phyloP scores from a whole-genome alignment of 2,888 invertebrate species.

The Drosophila ezoana region DNA sequence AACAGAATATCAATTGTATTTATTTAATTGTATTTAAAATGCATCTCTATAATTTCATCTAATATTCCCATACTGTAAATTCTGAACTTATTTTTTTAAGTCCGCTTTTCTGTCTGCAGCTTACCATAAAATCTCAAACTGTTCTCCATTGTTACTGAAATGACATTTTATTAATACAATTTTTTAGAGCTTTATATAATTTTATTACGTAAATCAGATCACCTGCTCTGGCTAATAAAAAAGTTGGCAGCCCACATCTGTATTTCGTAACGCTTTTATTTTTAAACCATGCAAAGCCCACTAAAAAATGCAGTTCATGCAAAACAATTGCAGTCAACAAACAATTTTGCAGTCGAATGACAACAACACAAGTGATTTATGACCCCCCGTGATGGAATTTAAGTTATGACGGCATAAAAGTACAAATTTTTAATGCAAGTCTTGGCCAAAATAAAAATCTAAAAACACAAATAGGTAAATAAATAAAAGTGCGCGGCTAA shows the following conservation, averaged over 20 bases:
- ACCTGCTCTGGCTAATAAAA: neutral
- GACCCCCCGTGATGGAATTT: slow-evolving; percentile 33
- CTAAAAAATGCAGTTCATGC: slow-evolving; percentile 10
- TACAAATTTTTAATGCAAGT: slow-evolving; percentile 33
- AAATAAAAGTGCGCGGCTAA: slow-evolving; percentile 10
- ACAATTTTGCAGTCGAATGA: slow-evolving; percentile 25
- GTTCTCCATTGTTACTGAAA: neutral
- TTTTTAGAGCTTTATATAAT: no score
- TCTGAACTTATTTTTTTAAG: no score
- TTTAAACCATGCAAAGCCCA: slow-evolving; percentile 3
- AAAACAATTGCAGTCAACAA: slow-evolving; percentile 20
- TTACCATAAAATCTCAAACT: no score
- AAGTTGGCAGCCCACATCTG: slow-evolving; percentile 5
- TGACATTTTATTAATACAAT: neutral
- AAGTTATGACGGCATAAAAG: slow-evolving; percentile 59
- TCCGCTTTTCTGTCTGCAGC: no score
- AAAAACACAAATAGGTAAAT: slow-evolving; percentile 17
- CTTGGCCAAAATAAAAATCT: slow-evolving; percentile 14
- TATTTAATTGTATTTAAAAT: no score
- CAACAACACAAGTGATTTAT: slow-evolving; percentile 46
- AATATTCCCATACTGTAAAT: no score
- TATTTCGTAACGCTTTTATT: slow-evolving; percentile 4
- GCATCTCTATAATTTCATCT: no score
- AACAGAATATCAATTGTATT: no score
- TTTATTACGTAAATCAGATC: neutral